phyloP scores from a whole-genome alignment of 2,888 invertebrate genomes.

The Drosophila borborema region DNA sequence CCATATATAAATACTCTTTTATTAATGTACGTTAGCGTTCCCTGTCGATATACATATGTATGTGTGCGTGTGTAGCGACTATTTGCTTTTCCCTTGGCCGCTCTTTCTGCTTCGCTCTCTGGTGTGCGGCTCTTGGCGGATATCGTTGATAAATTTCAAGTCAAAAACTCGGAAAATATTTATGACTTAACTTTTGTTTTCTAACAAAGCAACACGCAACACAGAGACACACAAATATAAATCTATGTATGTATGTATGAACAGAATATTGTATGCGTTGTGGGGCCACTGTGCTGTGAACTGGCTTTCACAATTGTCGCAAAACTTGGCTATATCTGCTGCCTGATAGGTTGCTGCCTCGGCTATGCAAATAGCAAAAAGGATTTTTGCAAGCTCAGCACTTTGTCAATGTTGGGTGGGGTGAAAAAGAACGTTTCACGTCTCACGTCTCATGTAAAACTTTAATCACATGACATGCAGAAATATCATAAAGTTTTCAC shows the following conservation, averaged over 20 bases:
- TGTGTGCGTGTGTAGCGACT: conserved; percentile 31
- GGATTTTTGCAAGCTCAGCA: conserved; percentile 44
- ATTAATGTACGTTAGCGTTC: conserved; percentile 4
- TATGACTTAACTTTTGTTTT: conserved; percentile 81
- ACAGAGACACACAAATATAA: conserved; percentile 2
- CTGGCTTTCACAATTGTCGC: conserved; percentile 61
- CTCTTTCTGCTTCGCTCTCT: not conserved
- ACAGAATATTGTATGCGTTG: not conserved
- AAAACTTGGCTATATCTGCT: conserved; percentile 50
- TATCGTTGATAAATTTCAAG: conserved; percentile 81
- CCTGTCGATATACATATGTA: not conserved
- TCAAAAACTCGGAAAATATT: conserved; percentile 80
- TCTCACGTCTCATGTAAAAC: conserved; percentile 45
- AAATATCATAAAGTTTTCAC: conserved; percentile 63
- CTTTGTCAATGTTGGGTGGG: conserved; percentile 22
- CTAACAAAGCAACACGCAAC: conserved; percentile 71
- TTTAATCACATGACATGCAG: conserved; percentile 75
- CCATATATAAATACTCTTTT: not conserved
- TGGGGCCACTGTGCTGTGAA: conserved; percentile 26
- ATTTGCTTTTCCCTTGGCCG: not conserved
- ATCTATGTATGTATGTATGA: not conserved
- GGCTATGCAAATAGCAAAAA: conserved; percentile 67
- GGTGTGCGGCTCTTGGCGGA: conserved; percentile 59
- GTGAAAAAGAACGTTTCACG: not conserved
- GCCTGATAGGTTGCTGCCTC: conserved; percentile 25